phyloP scores from a whole-genome alignment of 2,113 vertebrate genomes.

The Danio rerio region GRCz12tu NC_133182.1:26954501-26955000 shows the following conservation, averaged over 20 bases:
- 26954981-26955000: slow-evolving; percentile 6
- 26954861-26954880: slow-evolving; percentile 80
- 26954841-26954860: slow-evolving; percentile 70
- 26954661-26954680: neutral
- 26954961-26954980: slow-evolving; percentile 12
- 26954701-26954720: neutral
- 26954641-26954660: too few species aligned
- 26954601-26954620: too few species aligned
- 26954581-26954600: neutral
- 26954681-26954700: neutral
- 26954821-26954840: slow-evolving; percentile 65
- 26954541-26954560: neutral
- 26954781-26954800: slow-evolving; percentile 37
- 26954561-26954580: neutral
- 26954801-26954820: slow-evolving; percentile 11
- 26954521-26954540: neutral
- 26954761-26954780: slow-evolving; percentile 9
- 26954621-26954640: too few species aligned
- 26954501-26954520: neutral
- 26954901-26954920: slow-evolving; percentile 72
- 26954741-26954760: slow-evolving; percentile 6
- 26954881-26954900: slow-evolving; percentile 72
- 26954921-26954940: slow-evolving; percentile 64
- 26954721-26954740: neutral
- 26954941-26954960: slow-evolving; percentile 34